Conservation (phyloP, 2,888 invertebrate genomes). For the Bruchidius siliquastri region DNA sequence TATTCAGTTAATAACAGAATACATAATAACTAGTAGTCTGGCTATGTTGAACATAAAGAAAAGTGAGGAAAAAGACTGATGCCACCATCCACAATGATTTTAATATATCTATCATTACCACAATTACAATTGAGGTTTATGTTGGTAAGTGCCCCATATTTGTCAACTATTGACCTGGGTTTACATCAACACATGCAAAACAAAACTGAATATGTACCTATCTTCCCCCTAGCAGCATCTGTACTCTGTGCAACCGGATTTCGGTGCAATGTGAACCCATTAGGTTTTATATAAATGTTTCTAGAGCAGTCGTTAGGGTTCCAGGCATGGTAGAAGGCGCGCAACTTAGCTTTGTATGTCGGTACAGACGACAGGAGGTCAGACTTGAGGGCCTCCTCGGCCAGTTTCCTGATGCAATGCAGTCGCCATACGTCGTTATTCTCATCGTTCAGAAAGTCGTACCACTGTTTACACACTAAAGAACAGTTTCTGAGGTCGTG, state of each 20-base stretch:
- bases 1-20: no score
- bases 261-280: constrained; percentile 95
- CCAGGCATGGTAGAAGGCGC: constrained; percentile 94
- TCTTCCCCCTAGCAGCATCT: constrained; percentile 85
- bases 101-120: no score
- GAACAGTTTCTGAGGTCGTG: constrained; percentile 85
- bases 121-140: no score
- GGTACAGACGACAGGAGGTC: constrained; percentile 84
- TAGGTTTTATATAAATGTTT: constrained; percentile 93
- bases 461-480: constrained; percentile 91
- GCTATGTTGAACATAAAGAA: no score
- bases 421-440: constrained; percentile 94
- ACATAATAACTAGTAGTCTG: no score
- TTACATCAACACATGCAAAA: no score
- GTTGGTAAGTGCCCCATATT: no score
- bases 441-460: constrained; percentile 82
- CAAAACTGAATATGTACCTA: no score
- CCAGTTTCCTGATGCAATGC: constrained; percentile 80
- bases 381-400: constrained; percentile 84
- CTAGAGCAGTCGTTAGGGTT: constrained; percentile 95
- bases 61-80: no score
- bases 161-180: no score
- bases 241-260: constrained; percentile 99
- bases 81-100: no score
- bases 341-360: constrained; percentile 88